Percentiles rank a stretch among this genome's conserved stretches.
These are phyloP conservation scores for Sparus aurata DNA, from an alignment of 2,797 vertebrate genomes.

Conservation along the genomic window DNA sequence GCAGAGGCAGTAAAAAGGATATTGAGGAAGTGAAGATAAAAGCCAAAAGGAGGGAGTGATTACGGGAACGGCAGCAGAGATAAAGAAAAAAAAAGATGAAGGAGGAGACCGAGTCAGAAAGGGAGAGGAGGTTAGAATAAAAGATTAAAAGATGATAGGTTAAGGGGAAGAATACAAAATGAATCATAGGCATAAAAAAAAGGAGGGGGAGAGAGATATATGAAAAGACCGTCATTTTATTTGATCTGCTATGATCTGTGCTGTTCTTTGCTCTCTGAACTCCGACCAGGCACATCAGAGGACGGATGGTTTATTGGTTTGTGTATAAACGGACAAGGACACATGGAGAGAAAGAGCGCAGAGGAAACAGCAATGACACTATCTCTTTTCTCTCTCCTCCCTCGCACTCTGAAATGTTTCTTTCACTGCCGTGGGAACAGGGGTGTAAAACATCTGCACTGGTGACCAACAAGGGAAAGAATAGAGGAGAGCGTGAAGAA, in stretches of 20 bases:
- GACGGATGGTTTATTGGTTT: slow-evolving; percentile 57
- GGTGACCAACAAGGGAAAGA: slow-evolving; percentile 34
- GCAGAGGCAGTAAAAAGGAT: slow-evolving; percentile 79
- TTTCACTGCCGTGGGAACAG: slow-evolving; percentile 62
- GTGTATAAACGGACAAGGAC: slow-evolving; percentile 36
- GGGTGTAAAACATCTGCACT: slow-evolving; percentile 65
- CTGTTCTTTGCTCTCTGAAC: slow-evolving; percentile 52
- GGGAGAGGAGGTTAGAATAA: slow-evolving; percentile 66
- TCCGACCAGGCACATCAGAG: slow-evolving; percentile 46
- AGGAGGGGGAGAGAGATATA: background rate
- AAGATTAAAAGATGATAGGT: slow-evolving; percentile 71
- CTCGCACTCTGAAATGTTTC: slow-evolving; percentile 31
- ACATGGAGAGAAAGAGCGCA: slow-evolving; percentile 33
- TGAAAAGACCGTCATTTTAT: slow-evolving; percentile 46
- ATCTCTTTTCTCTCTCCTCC: slow-evolving; percentile 12
- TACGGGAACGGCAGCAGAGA: slow-evolving; percentile 73
- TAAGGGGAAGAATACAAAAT: slow-evolving; percentile 40
- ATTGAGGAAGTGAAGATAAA: slow-evolving; percentile 84
- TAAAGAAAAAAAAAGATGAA: slow-evolving; percentile 65
- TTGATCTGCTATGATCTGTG: slow-evolving; percentile 47
- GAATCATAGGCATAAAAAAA: slow-evolving; percentile 38
- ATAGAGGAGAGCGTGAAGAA: background rate
- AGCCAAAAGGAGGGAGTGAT: slow-evolving; percentile 79
- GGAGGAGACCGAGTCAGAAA: slow-evolving; percentile 61
- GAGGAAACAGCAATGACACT: slow-evolving; percentile 40